phyloP scores from a whole-genome alignment of 2,888 invertebrate genomes.

The Oxycera nigricornis region DNA sequence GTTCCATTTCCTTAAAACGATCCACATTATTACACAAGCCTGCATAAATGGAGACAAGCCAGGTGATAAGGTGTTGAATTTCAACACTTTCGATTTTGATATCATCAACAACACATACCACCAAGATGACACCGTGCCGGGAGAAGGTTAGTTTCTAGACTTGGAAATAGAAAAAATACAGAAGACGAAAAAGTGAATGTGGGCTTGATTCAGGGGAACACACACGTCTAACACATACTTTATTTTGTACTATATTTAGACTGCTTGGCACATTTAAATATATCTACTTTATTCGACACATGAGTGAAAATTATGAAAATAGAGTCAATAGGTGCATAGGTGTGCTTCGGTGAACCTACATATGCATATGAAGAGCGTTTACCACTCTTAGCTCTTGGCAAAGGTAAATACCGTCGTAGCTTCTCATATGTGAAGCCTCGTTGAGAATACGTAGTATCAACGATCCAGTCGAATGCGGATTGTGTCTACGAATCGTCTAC shows the following conservation, averaged over 20 bases:
- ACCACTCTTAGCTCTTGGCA: background rate
- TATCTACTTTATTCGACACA: too few relatives aligned
- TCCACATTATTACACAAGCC: too few relatives aligned
- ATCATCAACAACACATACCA: background rate
- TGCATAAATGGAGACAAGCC: too few relatives aligned
- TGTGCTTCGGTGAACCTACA: background rate
- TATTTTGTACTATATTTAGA: too few relatives aligned
- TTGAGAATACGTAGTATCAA: background rate
- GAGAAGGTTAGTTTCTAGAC: too few relatives aligned
- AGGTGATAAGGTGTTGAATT: background rate
- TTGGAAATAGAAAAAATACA: too few relatives aligned
- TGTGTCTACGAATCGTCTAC: constrained; percentile 4
- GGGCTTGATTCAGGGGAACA: too few relatives aligned
- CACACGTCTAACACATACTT: too few relatives aligned
- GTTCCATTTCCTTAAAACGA: too few relatives aligned
- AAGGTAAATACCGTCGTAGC: background rate
- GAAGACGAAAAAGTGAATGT: too few relatives aligned
- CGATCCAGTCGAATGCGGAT: background rate
- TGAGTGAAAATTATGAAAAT: constrained; percentile 23
- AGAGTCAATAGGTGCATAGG: background rate
- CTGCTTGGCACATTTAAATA: too few relatives aligned
- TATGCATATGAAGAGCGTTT: background rate
- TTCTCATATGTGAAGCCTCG: too few relatives aligned
- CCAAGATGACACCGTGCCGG: background rate
- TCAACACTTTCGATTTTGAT: background rate